Percentiles rank a stretch among this genome's conserved stretches.
Evolutionary conservation across 2,797 vertebrate species (phyloP).

Genomic region (Coregonus sp.): DNA sequence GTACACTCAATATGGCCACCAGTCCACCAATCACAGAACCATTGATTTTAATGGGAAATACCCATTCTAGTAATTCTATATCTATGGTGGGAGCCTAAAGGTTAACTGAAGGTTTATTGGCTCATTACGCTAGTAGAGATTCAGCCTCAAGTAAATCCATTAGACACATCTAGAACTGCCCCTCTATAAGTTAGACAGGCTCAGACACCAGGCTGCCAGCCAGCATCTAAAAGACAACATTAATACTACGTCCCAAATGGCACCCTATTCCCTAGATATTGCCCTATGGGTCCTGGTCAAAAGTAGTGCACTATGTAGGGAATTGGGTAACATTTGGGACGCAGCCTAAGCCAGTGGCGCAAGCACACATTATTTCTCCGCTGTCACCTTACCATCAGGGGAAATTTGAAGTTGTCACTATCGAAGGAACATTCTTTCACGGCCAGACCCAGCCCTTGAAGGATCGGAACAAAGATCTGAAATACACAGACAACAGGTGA

Average conservation of each 20-base stretch:
- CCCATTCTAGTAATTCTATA: too few relatives aligned
- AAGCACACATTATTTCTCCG: background rate
- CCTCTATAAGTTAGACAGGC: constrained; percentile 11
- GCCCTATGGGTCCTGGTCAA: too few relatives aligned
- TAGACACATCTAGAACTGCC: background rate
- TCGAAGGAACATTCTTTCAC: constrained; percentile 98
- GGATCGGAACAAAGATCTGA: constrained; percentile 95
- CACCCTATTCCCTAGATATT: too few relatives aligned
- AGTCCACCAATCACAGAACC: too few relatives aligned
- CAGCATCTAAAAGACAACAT: constrained; percentile 15
- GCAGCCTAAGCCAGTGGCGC: background rate
- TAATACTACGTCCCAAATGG: background rate
- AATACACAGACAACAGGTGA: background rate
- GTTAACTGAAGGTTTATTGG: background rate
- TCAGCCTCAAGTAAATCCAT: background rate
- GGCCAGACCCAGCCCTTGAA: constrained; percentile 91
- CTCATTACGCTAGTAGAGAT: background rate
- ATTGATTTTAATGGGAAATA: too few relatives aligned
- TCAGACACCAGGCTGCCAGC: constrained; percentile 16
- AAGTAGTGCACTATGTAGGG: background rate
- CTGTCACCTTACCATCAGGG: constrained; percentile 87
- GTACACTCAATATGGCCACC: too few relatives aligned
- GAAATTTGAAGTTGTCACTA: constrained; percentile 98
- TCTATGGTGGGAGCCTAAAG: background rate
- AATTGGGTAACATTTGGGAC: background rate